phyloP scores from a whole-genome alignment of 2,888 invertebrate genomes.

The Chalcosyrphus nemorum region DNA sequence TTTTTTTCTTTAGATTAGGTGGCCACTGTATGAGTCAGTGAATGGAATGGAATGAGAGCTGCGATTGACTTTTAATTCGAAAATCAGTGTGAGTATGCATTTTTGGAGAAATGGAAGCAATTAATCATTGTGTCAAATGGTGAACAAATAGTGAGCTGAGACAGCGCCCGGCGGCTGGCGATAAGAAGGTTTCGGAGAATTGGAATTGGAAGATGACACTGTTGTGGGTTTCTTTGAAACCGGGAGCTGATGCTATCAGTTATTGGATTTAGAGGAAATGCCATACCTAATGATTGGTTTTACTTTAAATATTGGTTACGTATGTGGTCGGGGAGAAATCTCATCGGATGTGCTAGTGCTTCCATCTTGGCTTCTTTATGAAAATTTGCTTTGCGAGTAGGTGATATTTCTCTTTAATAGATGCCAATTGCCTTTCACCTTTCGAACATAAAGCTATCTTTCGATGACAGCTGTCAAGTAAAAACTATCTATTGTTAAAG shows the following conservation, averaged over 20 bases:
- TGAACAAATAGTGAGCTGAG: constrained; percentile 38
- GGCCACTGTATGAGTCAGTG: constrained; percentile 59
- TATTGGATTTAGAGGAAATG: constrained; percentile 27
- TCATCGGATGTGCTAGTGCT: too few relatives aligned
- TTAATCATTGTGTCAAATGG: constrained; percentile 66
- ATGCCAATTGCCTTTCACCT: too few relatives aligned
- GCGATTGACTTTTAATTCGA: constrained; percentile 61
- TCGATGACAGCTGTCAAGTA: too few relatives aligned
- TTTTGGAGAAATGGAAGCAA: constrained; percentile 49
- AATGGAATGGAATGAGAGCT: constrained; percentile 8
- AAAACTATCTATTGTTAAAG: too few relatives aligned
- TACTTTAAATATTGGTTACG: too few relatives aligned
- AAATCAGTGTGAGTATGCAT: constrained; percentile 52
- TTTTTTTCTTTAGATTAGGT: constrained; percentile 5
- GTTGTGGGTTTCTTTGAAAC: constrained; percentile 42
- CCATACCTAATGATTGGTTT: neutral
- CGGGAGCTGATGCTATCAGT: constrained; percentile 48
- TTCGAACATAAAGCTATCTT: too few relatives aligned
- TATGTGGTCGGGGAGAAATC: too few relatives aligned
- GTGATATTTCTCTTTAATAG: too few relatives aligned
- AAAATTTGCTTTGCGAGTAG: too few relatives aligned
- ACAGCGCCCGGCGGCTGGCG: too few relatives aligned
- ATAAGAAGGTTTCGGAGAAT: constrained; percentile 60
- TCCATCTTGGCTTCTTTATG: too few relatives aligned
- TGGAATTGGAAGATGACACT: constrained; percentile 41